Conservation (phyloP, 1,140 invertebrate species). For the Galleria mellonella region DNA sequence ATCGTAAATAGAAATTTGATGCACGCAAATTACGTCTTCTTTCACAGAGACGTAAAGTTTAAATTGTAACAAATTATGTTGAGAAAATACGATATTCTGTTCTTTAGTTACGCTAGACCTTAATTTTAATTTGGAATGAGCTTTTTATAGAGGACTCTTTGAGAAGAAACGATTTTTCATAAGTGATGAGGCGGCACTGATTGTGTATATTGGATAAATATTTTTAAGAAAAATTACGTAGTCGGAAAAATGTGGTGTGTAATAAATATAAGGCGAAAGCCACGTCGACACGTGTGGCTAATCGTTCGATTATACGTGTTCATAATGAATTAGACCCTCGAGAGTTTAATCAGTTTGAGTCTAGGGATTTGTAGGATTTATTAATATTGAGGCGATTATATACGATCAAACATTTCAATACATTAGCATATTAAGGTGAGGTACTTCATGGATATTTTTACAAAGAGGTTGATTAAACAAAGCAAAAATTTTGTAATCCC, state of each 20-base stretch:
- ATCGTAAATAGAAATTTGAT: constrained; percentile 29
- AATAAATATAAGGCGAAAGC: constrained; percentile 55
- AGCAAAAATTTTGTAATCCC: no score
- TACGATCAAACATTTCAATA: constrained; percentile 4
- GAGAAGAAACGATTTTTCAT: constrained; percentile 69
- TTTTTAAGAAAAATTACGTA: constrained; percentile 60
- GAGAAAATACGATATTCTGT: constrained; percentile 50
- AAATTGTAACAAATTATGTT: constrained; percentile 14
- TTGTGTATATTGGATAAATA: constrained; percentile 68
- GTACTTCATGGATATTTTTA: no score
- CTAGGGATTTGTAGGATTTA: constrained; percentile 26
- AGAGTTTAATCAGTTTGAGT: constrained; percentile 37
- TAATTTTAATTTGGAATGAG: constrained; percentile 73
- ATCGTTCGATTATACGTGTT: constrained; percentile 55
- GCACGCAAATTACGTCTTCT: constrained; percentile 19
- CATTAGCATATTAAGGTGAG: constrained; percentile 6
- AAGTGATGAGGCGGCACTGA: constrained; percentile 69
- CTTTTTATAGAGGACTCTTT: constrained; percentile 68
- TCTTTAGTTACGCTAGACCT: constrained; percentile 68
- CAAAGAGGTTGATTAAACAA: no score
- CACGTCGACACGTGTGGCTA: constrained; percentile 60
- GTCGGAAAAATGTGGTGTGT: constrained; percentile 53
- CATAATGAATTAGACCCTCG: constrained; percentile 42
- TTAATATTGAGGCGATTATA: constrained; percentile 12
- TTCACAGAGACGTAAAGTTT: constrained; percentile 18